A percentile compares a stretch with the other conserved stretches of the same genome.
phyloP scores from a whole-genome alignment of 2,797 vertebrate genomes.

The Cuniculus paca region DNA sequence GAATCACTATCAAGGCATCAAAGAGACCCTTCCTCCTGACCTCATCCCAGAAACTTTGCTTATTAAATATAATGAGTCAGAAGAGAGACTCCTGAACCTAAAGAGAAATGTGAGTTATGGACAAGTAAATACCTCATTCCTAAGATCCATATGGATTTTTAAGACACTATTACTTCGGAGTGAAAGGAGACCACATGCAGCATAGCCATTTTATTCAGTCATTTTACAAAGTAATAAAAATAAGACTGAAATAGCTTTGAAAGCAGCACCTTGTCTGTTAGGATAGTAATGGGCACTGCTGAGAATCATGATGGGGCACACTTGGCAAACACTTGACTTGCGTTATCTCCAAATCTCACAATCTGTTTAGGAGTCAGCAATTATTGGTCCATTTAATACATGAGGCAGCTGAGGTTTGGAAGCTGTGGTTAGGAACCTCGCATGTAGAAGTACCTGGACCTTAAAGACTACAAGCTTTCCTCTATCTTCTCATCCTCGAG shows the following conservation, averaged over 20 bases:
- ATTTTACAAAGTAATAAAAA: background rate
- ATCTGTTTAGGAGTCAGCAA: background rate
- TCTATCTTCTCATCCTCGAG: background rate
- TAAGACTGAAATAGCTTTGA: background rate
- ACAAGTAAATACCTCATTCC: background rate
- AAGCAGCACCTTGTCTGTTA: background rate
- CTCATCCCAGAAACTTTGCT: background rate
- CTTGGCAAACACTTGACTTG: background rate
- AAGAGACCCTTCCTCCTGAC: background rate
- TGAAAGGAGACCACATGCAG: background rate
- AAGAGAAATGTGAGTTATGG: background rate
- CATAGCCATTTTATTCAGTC: background rate
- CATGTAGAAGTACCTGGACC: background rate
- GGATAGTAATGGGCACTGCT: background rate
- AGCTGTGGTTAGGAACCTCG: background rate
- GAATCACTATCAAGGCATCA: background rate
- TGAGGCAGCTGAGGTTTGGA: background rate
- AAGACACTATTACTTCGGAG: background rate
- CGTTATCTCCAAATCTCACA: background rate
- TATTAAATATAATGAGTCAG: conserved; percentile 10
- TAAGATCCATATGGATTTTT: background rate
- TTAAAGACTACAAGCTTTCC: background rate
- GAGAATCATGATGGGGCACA: too few species aligned
- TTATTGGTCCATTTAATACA: background rate
- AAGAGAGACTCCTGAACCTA: background rate